Base-by-base conservation (phyloP, 1,140 invertebrate species). In the Lordiphosa clarofinis region DNA sequence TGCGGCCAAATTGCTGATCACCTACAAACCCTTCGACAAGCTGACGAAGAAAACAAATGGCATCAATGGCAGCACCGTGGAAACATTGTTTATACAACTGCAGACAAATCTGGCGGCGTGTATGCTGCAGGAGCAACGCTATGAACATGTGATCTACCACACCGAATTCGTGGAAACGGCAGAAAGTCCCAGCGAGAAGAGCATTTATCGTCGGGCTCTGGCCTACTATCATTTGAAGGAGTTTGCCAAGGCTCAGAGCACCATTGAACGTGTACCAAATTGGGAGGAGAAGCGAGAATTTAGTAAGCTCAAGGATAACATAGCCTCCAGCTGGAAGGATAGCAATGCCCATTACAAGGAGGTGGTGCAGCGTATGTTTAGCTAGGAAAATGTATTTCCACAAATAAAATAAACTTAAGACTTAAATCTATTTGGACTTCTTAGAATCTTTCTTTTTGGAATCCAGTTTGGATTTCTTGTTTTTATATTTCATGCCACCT, bases 331-430 rank as follows among this genome's bases (percentile, higher is more conserved):
- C 49, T 74, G 86, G 69, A 89, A 87, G 44, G 42, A 59, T 28
- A 78, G 79, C 40, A 72, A 89, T 9, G 70, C 76, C 24, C 72
- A 75, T 33, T 89, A 89, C 50, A 86, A 86, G 11, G 58, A 74
- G 44, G 57, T 89, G n/a, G 75, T 89, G 8, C 73, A 88, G 50
- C 86, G 87, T 21, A 89, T 89, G 88, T 89, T 89, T 44, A 87
- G 59, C 42, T 89, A 88, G 54, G 43, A 46, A 33, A 43, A 42
- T 70, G 56, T 59, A 59, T 50, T 57, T 31, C 28, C 28, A 31
- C 28, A 31, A 31, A 31, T 31, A 31, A 67, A 67, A 67, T 67
- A 50, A 42, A 37, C 52, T 67, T 67, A 69, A 6, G 19, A 48
- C 58, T 54, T 60, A 44, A 33, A 21, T 42, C 56, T 69, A 69